Evolutionary conservation across 30 jellyfish, hydroid and myxozoan species (phyloP), one percentile per base, ranked within the genome.

Genomic region (Turritopsis rubra): DNA sequence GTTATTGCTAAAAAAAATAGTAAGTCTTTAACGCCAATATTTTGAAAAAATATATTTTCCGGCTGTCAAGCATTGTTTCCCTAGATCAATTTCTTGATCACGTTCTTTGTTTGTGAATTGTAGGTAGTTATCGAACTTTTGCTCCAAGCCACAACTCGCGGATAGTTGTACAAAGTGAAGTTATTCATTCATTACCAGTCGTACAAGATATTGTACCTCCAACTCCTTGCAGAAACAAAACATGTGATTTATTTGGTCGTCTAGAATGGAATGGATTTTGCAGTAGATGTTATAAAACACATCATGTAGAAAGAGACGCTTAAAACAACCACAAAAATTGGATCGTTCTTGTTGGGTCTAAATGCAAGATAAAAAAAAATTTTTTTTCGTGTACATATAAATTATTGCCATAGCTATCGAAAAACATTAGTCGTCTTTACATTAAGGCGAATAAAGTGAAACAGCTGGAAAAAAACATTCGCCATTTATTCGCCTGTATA

Each of bases 211-310:
- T 85, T 53, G 83, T 84, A 26, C 23, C 53, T 75, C 87, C 53
- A 52, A 31, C 41, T 81, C 90, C 83, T 17, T 89, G 96, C 71
- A 86, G 85, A n/a, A 53, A 52, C 53, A 66, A 41, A 19, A 88
- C 90, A 17, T 89, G 96, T 54, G 82, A 73, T 5, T 27, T 84
- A 88, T 89, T 28, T 72, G 96, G 96, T 29, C 81, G 93, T 73
- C 90, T 94, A 66, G 96, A 84, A 80, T 73, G 86, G 72, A 54
- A 80, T 54, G 96, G 96, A 19, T 85, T 41, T 75, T 89, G 96
- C 94, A 89, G 96, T 74, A 82, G 66, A 29, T 89, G 96, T 79
- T 88, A 54, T 78, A 68, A 68, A 27, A 41, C 60, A 41, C 28
- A 68, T 68, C 77, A 27, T 68, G 77, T 68, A n/a, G 77, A 68